Base-by-base conservation (phyloP, 2,797 vertebrate species). In the Heliangelus exortis region DNA sequence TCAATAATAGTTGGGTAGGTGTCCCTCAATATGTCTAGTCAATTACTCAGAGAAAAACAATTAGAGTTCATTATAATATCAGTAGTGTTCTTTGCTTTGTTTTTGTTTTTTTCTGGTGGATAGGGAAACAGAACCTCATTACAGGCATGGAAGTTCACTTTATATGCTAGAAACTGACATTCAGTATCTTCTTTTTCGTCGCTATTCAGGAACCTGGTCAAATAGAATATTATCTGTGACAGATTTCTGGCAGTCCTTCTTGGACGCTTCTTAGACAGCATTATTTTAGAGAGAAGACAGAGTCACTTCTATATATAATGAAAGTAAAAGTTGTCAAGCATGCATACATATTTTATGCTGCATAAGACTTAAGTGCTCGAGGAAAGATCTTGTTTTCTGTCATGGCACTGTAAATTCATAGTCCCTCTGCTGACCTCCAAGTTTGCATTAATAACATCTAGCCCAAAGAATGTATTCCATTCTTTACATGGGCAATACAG, bases 151-250 rank as follows among this genome's bases (percentile, higher is more conserved):
- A 81, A 47, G 53, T 86, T 87, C 59, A 93, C 94, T 95, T 92
- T 94, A 78, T 94, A 33, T 79, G 50, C 54, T 75, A 33, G 48
- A 26, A 93, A 79, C 74, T 93, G 87, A 81, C 77, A 88, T 23
- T 79, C 84, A 79, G 1, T 94, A 75, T 88, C 92, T 90, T 84
- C 66, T 84, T 83, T 92, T 93, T 87, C 89, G 80, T 84, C 88
- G 57, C 89, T 92, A 63, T 92, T 95, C 76, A 93, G 59, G 51
- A 94, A 78, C 57, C 59, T 84, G 34, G 71, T 51, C 82, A 95
- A 95, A 93, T 67, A 95, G 87, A 90, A 94, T 93, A 95, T 90
- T 94, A 93, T 95, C 89, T 88, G 36, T 90, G 86, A 93, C 83
- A 95, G 87, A 17, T 92, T 92, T 87, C 83, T 95, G 91, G 81